Conservation (phyloP, 2,888 invertebrate genomes). For the Drosophila neonasuta region DNA sequence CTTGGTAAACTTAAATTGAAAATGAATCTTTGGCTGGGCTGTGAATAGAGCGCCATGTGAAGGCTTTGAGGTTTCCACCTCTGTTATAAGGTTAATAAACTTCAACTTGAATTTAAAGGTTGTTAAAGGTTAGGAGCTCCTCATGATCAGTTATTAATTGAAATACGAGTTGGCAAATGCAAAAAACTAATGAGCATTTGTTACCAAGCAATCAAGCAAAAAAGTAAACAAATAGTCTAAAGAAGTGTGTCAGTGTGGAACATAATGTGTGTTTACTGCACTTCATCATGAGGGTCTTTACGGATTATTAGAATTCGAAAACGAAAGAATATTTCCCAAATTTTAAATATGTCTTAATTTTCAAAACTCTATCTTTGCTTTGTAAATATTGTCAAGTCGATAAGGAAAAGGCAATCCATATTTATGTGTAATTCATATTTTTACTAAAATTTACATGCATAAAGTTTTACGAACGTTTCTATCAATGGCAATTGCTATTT, state of each 20-base stretch:
- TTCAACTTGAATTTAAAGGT: constrained; percentile 61
- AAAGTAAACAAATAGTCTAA: constrained; percentile 40
- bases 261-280: constrained; percentile 27
- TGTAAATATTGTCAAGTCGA: too few relatives aligned
- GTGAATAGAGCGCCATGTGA: constrained; percentile 37
- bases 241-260: constrained; percentile 40
- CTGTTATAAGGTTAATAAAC: constrained; percentile 70
- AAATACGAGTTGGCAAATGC: constrained; percentile 41
- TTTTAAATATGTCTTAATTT: too few relatives aligned
- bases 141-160: constrained; percentile 58
- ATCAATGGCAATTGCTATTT: constrained; percentile 37
- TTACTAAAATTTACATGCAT: neutral
- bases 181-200: constrained; percentile 6
- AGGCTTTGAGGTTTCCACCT: constrained; percentile 51
- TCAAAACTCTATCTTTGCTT: too few relatives aligned
- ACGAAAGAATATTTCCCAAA: too few relatives aligned
- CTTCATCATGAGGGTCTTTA: neutral
- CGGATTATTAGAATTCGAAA: too few relatives aligned
- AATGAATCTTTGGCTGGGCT: constrained; percentile 33
- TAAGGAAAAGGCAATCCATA: too few relatives aligned
- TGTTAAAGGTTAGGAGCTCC: constrained; percentile 48
- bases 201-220: constrained; percentile 11
- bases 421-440: too few relatives aligned
- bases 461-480: constrained; percentile 10
- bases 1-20: constrained; percentile 34